Percentiles rank a stretch among this genome's conserved stretches.
Conservation (phyloP, 2,113 vertebrate species). For the Donacobius atricapilla region DNA sequence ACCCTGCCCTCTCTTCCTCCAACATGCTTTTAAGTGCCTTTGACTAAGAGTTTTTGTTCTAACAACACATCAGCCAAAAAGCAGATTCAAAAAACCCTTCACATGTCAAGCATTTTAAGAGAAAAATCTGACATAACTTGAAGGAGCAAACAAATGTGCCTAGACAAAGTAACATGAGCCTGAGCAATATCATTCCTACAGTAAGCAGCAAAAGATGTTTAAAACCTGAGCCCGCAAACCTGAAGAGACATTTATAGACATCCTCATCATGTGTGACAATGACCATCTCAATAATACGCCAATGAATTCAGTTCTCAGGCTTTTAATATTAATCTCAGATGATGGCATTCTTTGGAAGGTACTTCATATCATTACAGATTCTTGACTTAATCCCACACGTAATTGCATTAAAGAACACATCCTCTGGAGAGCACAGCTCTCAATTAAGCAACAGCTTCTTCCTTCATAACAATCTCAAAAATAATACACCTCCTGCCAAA, state of each 20-base stretch:
- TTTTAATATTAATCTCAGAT: not conserved
- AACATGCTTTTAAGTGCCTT: not conserved
- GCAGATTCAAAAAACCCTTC: not conserved
- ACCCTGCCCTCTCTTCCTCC: not conserved
- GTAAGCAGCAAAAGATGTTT: not conserved
- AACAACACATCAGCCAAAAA: not conserved
- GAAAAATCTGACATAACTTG: not conserved
- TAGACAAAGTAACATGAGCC: not conserved
- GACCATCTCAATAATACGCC: not conserved
- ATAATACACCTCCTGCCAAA: not conserved
- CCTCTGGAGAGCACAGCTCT: not conserved
- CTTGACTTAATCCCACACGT: rapidly evolving
- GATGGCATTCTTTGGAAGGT: not conserved
- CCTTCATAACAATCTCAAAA: not conserved
- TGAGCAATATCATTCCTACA: not conserved
- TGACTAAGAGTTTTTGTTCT: not conserved
- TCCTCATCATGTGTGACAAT: not conserved
- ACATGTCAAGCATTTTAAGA: not conserved
- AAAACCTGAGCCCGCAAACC: not conserved
- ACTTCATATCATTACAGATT: not conserved
- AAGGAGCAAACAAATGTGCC: not conserved
- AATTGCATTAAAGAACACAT: not conserved
- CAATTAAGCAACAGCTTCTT: not conserved
- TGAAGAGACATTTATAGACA: not conserved
- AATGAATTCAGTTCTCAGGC: not conserved